A percentile compares a stretch with the other conserved stretches of the same genome.
These are phyloP conservation scores for Tiliqua scincoides DNA, from an alignment of 2,113 vertebrate genomes.

Conservation along the genomic window DNA sequence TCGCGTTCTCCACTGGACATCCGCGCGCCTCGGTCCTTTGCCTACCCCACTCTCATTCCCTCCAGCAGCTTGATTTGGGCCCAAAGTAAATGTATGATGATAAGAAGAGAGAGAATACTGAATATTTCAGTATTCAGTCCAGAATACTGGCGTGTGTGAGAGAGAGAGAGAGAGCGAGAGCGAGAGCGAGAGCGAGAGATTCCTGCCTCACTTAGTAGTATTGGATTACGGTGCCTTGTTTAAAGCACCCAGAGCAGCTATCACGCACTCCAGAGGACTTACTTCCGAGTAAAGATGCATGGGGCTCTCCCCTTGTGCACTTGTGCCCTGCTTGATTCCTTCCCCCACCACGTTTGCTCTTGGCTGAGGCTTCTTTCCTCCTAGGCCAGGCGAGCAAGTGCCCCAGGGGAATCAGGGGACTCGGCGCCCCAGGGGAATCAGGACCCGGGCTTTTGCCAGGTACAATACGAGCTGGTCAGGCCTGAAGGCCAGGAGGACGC, in stretches of 20 bases:
- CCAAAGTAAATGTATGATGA: conserved; percentile 64
- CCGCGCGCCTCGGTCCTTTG: conserved; percentile 23
- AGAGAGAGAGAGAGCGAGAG: too few species aligned
- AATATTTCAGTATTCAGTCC: too few species aligned
- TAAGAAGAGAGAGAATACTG: not conserved
- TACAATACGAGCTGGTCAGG: conserved; percentile 1
- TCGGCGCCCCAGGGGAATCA: conserved; percentile 29
- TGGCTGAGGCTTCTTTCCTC: not conserved
- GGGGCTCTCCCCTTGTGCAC: too few species aligned
- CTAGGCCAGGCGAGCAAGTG: not conserved
- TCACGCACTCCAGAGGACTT: not conserved
- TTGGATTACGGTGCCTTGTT: not conserved
- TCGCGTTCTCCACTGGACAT: not conserved
- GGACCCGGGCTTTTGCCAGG: conserved; percentile 29
- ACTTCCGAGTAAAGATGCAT: not conserved
- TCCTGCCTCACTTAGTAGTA: not conserved
- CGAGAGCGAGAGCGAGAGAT: too few species aligned
- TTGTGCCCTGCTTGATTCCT: not conserved
- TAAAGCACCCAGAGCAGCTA: not conserved
- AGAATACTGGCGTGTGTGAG: too few species aligned
- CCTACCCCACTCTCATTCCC: not conserved
- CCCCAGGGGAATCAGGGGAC: conserved; percentile 7
- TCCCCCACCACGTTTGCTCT: not conserved
- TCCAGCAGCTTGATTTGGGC: conserved; percentile 39
- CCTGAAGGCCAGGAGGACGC: conserved; percentile 31